Conservation (phyloP, 2,888 invertebrate species). For the Scrobipalpa costella region DNA sequence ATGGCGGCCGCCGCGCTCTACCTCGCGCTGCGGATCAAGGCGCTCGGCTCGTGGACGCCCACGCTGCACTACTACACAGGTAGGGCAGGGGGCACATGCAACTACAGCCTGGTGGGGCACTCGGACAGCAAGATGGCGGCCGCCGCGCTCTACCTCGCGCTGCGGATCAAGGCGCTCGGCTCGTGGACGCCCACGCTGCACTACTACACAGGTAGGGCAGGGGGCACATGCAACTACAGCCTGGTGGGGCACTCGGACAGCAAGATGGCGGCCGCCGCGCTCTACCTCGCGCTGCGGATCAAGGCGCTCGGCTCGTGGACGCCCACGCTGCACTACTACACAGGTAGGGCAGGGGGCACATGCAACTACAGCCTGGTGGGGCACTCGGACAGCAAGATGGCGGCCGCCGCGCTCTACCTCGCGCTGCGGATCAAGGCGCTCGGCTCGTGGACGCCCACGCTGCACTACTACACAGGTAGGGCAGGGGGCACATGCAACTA, state of each 20-base stretch:
- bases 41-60: slow-evolving; percentile 86
- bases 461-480: slow-evolving; percentile 88
- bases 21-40: slow-evolving; percentile 93
- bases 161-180: slow-evolving; percentile 90
- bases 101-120: slow-evolving; percentile 37
- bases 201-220: slow-evolving; percentile 86
- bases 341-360: slow-evolving; percentile 80
- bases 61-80: slow-evolving; percentile 90
- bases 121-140: slow-evolving; percentile 96
- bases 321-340: slow-evolving; percentile 87
- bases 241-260: slow-evolving; percentile 85
- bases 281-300: slow-evolving; percentile 94
- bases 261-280: slow-evolving; percentile 92
- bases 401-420: slow-evolving; percentile 92
- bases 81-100: slow-evolving; percentile 84
- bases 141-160: slow-evolving; percentile 92
- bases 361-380: slow-evolving; percentile 76
- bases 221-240: slow-evolving; percentile 82
- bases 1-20: slow-evolving; percentile 94
- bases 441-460: slow-evolving; percentile 86
- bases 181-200: slow-evolving; percentile 88
- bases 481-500: slow-evolving; percentile 89
- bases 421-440: slow-evolving; percentile 92
- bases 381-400: slow-evolving; percentile 92
- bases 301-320: slow-evolving; percentile 88